Conservation (phyloP, 2,113 vertebrate species). For the Gallinago jamesoni region DNA sequence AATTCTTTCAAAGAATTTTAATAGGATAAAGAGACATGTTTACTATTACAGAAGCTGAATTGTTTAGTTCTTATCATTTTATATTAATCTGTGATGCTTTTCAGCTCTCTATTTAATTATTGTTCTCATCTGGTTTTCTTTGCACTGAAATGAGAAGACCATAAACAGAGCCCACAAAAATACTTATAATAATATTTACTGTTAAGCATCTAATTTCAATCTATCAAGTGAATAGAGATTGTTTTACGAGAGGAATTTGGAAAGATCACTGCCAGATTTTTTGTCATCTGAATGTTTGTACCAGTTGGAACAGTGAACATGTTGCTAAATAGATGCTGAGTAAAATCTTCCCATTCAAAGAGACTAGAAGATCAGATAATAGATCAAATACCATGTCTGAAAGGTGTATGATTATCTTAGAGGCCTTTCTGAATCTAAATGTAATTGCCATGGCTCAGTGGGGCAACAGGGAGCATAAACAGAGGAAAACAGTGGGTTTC, state of each 20-base stretch:
- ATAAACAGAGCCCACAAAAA: neutral
- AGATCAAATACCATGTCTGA: neutral
- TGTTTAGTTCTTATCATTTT: slow-evolving; percentile 8
- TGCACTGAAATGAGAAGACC: neutral
- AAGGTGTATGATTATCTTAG: neutral
- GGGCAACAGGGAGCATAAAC: neutral
- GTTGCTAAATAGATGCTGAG: neutral
- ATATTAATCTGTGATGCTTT: neutral
- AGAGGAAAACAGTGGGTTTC: neutral
- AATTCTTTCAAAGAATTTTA: slow-evolving; percentile 24
- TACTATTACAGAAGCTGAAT: neutral
- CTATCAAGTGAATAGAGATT: neutral
- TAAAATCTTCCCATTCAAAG: slow-evolving; percentile 8
- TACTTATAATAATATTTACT: neutral
- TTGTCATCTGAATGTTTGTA: neutral
- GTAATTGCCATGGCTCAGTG: neutral
- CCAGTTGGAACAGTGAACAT: neutral
- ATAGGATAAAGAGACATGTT: neutral
- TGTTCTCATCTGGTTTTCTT: slow-evolving; percentile 21
- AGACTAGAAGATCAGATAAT: neutral
- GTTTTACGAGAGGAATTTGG: neutral
- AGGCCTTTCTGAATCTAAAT: neutral
- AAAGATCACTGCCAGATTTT: neutral
- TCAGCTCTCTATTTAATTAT: slow-evolving; percentile 2
- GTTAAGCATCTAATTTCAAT: neutral